Evolutionary conservation across 2,113 vertebrate genomes (phyloP).

Genomic region (Xyliphius kryptos): DNA sequence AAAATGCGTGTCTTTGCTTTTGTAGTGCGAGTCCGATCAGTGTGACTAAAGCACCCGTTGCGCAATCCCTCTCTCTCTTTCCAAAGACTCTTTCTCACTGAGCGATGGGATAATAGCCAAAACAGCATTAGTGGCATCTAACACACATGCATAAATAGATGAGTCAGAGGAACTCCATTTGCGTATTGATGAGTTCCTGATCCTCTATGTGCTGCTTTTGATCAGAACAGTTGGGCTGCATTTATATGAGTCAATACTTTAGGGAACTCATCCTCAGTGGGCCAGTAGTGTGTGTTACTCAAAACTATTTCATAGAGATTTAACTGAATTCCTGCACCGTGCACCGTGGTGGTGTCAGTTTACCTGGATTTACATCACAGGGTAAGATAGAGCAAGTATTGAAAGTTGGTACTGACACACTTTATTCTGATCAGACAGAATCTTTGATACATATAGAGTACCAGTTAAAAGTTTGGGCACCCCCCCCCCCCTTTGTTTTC

Average conservation of each 20-base stretch:
- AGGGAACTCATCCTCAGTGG: constrained; percentile 20
- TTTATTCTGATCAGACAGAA: too few species aligned
- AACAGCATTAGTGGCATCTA: constrained; percentile 63
- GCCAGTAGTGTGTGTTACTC: constrained; percentile 17
- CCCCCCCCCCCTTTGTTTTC: too few species aligned
- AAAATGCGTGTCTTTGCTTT: constrained; percentile 50
- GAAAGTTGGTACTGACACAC: too few species aligned
- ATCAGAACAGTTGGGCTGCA: constrained; percentile 31
- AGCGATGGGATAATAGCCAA: constrained; percentile 65
- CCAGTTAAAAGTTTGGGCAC: too few species aligned
- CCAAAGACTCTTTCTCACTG: constrained; percentile 55
- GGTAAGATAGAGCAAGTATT: too few species aligned
- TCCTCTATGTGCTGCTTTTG: constrained; percentile 43
- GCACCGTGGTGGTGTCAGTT: too few species aligned
- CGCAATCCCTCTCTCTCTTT: constrained; percentile 58
- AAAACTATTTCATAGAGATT: too few species aligned
- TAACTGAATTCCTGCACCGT: too few species aligned
- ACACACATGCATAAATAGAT: constrained; percentile 68
- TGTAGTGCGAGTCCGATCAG: constrained; percentile 60
- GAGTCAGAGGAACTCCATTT: constrained; percentile 64
- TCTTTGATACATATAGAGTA: too few species aligned
- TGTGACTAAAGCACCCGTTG: constrained; percentile 70
- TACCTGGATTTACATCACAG: too few species aligned
- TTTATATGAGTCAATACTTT: constrained; percentile 38
- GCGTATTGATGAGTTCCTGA: constrained; percentile 52